These are phyloP conservation scores for Schizothorax lantsangensis DNA, from an alignment of 2,797 vertebrate species.

Conservation along the genomic window DNA sequence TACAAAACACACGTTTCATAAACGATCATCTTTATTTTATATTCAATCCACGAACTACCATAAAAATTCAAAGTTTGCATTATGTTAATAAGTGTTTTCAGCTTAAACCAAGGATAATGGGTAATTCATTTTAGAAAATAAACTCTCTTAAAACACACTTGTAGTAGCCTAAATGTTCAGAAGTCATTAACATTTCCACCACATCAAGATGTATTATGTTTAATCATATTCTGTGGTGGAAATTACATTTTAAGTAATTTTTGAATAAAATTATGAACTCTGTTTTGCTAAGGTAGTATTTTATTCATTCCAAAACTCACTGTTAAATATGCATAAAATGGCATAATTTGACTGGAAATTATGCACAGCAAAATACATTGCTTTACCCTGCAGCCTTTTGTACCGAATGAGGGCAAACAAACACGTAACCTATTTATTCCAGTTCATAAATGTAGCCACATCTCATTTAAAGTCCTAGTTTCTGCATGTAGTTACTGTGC, in stretches of 20 bases:
- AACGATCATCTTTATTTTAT: background rate
- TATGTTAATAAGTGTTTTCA: background rate
- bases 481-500: background rate
- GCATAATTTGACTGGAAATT: background rate
- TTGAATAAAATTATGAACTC: background rate
- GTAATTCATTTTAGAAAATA: background rate
- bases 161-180: background rate
- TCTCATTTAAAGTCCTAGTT: background rate
- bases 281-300: background rate
- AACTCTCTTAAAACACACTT: slow-evolving; percentile 2
- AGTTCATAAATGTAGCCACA: background rate
- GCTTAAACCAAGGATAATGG: background rate
- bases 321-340: background rate
- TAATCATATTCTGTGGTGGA: background rate
- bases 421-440: background rate
- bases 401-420: background rate
- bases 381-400: background rate
- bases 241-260: background rate
- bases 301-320: background rate
- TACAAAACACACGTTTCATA: background rate
- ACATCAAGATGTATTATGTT: background rate
- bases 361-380: too few relatives aligned
- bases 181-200: background rate
- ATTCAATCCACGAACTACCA: background rate
- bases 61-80: background rate